phyloP scores from a whole-genome alignment of 2,888 invertebrate genomes.

The Teinopalpus imperialis region DNA sequence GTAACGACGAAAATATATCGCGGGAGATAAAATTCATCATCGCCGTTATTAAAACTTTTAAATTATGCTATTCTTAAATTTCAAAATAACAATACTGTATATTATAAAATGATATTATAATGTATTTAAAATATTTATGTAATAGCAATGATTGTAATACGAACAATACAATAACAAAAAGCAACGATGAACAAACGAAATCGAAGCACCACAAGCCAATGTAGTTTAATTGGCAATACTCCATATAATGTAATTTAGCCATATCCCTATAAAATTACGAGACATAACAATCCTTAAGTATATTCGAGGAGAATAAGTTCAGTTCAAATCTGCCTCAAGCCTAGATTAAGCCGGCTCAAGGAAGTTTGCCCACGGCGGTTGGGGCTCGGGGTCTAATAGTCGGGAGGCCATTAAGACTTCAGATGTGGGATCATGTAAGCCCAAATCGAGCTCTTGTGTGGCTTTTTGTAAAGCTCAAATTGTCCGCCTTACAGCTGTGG shows the following conservation, averaged over 20 bases:
- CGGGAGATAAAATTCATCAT: too few relatives aligned
- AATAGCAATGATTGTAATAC: too few relatives aligned
- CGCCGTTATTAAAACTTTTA: too few relatives aligned
- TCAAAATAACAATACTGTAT: too few relatives aligned
- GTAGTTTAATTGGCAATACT: constrained; percentile 9
- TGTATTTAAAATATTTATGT: too few relatives aligned
- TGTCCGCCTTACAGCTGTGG: constrained; percentile 19
- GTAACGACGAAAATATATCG: too few relatives aligned
- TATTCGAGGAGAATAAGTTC: constrained; percentile 46
- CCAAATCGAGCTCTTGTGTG: constrained; percentile 39
- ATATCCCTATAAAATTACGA: constrained; percentile 24
- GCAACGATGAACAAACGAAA: too few relatives aligned
- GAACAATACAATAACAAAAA: too few relatives aligned
- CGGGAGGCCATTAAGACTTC: constrained; percentile 48
- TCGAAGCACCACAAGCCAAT: too few relatives aligned
- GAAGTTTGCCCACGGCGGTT: constrained; percentile 37
- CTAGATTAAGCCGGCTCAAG: constrained; percentile 55
- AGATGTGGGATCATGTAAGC: constrained; percentile 47
- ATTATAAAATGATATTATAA: too few relatives aligned
- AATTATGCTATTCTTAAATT: too few relatives aligned
- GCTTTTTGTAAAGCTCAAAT: constrained; percentile 36
- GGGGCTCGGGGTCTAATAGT: constrained; percentile 56
- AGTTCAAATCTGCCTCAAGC: constrained; percentile 42
- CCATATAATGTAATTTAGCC: constrained; percentile 22
- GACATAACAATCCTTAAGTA: constrained; percentile 29